Evolutionary conservation across 2,113 vertebrate species (phyloP).

Genomic region (Chamaea fasciata): DNA sequence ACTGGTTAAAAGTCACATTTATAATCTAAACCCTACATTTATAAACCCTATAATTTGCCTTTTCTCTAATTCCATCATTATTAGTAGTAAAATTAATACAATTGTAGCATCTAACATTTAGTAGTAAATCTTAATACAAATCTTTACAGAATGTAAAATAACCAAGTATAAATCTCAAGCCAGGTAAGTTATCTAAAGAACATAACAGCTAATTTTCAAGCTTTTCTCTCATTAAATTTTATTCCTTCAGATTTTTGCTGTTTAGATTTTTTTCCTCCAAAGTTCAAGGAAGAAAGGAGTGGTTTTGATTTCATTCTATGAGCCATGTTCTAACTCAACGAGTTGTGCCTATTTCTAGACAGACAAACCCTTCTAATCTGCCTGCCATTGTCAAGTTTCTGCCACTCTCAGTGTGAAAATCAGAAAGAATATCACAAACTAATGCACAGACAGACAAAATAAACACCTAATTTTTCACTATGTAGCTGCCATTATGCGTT

Average conservation of each 20-base stretch:
- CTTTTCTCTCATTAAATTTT: background rate
- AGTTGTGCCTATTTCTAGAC: background rate
- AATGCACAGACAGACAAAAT: background rate
- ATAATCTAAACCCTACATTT: background rate
- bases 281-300: background rate
- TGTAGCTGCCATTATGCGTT: background rate
- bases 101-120: background rate
- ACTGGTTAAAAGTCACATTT: background rate
- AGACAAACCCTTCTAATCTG: background rate
- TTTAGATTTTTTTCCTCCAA: background rate
- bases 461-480: background rate
- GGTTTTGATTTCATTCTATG: background rate
- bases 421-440: background rate
- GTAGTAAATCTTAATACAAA: background rate
- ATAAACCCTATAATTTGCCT: background rate
- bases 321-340: background rate
- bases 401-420: background rate
- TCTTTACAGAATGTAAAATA: background rate
- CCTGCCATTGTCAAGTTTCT: background rate
- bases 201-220: background rate
- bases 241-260: background rate
- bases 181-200: background rate
- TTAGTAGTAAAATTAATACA: background rate
- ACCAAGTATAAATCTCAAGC: background rate
- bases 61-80: background rate